A percentile compares a stretch with the other conserved stretches of the same genome.
Evolutionary conservation across 1,140 invertebrate genomes (phyloP).

Genomic region (Zaprionus ornatus): DNA sequence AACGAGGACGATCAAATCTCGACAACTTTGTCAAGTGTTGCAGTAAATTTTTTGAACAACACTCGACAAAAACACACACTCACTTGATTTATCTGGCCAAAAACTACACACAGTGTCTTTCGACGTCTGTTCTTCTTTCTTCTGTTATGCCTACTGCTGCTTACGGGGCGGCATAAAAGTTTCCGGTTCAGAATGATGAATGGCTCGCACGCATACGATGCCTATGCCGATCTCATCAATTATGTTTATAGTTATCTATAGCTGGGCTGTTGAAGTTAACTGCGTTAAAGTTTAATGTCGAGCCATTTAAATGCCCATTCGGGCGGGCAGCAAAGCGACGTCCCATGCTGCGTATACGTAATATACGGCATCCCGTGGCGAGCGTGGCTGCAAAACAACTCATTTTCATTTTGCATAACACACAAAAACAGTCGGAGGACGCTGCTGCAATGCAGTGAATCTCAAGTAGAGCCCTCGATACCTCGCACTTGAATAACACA

Average conservation of each 20-base stretch:
- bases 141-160: constrained; percentile 22
- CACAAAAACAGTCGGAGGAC: background rate
- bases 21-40: constrained; percentile 45
- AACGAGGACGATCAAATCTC: constrained; percentile 22
- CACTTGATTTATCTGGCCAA: constrained; percentile 58
- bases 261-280: constrained; percentile 34
- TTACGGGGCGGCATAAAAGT: constrained; percentile 32
- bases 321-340: background rate
- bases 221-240: constrained; percentile 66
- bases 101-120: constrained; percentile 3
- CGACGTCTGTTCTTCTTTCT: constrained; percentile 12
- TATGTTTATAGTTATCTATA: constrained; percentile 53
- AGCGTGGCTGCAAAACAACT: background rate
- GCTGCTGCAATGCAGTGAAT: background rate
- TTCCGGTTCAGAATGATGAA: constrained; percentile 56
- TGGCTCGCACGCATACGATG: constrained; percentile 37
- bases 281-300: constrained; percentile 40
- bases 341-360: constrained; percentile 32
- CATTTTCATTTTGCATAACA: background rate
- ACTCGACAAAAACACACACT: constrained; percentile 23
- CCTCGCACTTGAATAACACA: background rate
- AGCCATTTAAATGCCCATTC: constrained; percentile 38
- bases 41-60: constrained; percentile 43
- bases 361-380: constrained; percentile 5
- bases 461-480: background rate